phyloP scores from a whole-genome alignment of 2,113 vertebrate species.

The Alectura lathami region DNA sequence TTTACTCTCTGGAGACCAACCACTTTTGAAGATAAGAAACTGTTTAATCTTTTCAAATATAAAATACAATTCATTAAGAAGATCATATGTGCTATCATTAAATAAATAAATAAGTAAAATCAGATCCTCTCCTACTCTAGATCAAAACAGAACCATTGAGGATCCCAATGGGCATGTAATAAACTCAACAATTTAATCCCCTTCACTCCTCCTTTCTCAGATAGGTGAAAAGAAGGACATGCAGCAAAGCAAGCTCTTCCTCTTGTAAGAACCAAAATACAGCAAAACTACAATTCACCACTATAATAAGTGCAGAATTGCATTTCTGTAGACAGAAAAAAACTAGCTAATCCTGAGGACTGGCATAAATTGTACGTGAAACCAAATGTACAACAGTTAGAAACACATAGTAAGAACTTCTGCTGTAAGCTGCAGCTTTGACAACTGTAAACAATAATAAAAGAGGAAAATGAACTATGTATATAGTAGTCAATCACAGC shows the following conservation, averaged over 20 bases:
- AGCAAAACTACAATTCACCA: background rate
- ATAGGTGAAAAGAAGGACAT: background rate
- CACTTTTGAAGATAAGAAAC: background rate
- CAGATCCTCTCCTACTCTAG: background rate
- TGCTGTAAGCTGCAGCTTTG: background rate
- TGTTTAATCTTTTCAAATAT: background rate
- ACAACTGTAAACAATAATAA: accelerated
- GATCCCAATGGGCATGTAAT: too few species aligned
- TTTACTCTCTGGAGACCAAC: background rate
- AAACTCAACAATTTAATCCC: too few species aligned
- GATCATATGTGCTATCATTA: background rate
- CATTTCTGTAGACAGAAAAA: background rate
- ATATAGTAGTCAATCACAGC: accelerated
- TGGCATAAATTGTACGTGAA: background rate
- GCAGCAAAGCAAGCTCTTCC: background rate
- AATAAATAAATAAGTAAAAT: background rate
- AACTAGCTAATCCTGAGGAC: background rate
- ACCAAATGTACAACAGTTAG: background rate
- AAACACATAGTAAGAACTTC: background rate
- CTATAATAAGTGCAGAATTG: background rate
- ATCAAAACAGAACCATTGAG: background rate
- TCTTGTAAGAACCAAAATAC: background rate
- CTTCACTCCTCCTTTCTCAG: background rate
- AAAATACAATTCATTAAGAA: background rate
- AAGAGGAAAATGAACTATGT: background rate